Evolutionary conservation across 2,888 invertebrate species (phyloP), one percentile per base, ranked within the genome.

Genomic region (Agriopis aurantiaria): DNA sequence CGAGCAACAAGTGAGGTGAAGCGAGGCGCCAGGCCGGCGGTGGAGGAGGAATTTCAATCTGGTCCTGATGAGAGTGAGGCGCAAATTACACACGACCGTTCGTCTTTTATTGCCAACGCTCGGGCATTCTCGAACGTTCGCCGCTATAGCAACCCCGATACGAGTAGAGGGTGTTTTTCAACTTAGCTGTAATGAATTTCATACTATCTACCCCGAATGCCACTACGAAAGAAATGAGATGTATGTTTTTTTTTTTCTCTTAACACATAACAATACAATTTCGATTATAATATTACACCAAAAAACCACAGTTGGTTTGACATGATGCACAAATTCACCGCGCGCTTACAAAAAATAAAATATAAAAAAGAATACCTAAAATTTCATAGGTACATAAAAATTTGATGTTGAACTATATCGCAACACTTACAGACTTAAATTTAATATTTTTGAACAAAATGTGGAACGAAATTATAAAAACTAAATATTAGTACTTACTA

Each of bases 1-100:
- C 81, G 77, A 78, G 90, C 93, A 93, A 92, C 92, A 92, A 92
- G 92, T 91, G 83, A 72, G 88, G 91, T 90, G 91, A 91, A 92
- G 91, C 90, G 83, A 73, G 90, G 92, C 92, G 91, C 90, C 91
- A 82, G 84, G 91, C 76, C 84, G 87, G 82, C 85, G 86, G 84
- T 82, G 82, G 80, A 85, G 84, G 83, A 88, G 89, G 92, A 92
- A 93, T 93, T 92, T 90, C 91, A 93, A 93, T 93, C 92, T 91
- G 91, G 87, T 80, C 85, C 85, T 88, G 91, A 91, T 90, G 91
- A 91, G 85, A 86, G 87, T 88, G 83, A 88, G 88, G 90, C 89
- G 91, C 88, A 90, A 91, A 91, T 91, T 91, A 91, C 88, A 88
- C 81, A 85, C 85, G 81, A 84, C 81, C 85, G 83, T 80, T 80